Evolutionary conservation across 2,888 invertebrate species (phyloP).

Genomic region (Limenitis camilla): DNA sequence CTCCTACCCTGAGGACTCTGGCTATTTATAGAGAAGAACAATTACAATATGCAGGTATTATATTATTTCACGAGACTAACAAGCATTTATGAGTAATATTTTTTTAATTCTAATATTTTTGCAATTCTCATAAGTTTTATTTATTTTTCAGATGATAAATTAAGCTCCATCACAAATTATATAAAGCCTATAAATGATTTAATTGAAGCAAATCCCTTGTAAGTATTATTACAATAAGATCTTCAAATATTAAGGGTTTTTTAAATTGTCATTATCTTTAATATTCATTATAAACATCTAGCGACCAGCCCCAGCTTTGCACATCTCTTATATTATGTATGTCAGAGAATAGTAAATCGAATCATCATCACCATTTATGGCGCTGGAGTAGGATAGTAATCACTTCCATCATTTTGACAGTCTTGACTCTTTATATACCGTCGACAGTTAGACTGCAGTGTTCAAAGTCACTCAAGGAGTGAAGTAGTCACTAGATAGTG

Average conservation of each 20-base stretch:
- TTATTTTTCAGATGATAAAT: slow-evolving; percentile 45
- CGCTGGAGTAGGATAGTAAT: no score
- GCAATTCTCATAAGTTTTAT: neutral
- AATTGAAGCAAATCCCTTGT: slow-evolving; percentile 42
- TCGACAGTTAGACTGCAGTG: no score
- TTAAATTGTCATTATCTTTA: neutral
- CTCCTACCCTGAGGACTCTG: slow-evolving; percentile 54
- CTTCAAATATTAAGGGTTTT: neutral
- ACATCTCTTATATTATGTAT: no score
- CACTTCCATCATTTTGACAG: no score
- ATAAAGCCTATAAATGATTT: slow-evolving; percentile 47
- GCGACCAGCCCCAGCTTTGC: neutral
- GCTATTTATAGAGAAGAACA: slow-evolving; percentile 66
- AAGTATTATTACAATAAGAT: slow-evolving; percentile 32
- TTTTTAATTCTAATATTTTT: neutral
- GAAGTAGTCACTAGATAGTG: no score
- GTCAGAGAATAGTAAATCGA: no score
- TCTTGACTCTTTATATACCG: no score
- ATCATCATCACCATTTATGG: no score
- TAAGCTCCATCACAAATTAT: slow-evolving; percentile 43
- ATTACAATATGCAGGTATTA: slow-evolving; percentile 40
- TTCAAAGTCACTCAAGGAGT: no score
- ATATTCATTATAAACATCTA: neutral
- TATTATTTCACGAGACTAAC: neutral
- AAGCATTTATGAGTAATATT: neutral